phyloP scores from a whole-genome alignment of 92 coral and sea anemone species.

The Epizoanthus stellaris region DNA sequence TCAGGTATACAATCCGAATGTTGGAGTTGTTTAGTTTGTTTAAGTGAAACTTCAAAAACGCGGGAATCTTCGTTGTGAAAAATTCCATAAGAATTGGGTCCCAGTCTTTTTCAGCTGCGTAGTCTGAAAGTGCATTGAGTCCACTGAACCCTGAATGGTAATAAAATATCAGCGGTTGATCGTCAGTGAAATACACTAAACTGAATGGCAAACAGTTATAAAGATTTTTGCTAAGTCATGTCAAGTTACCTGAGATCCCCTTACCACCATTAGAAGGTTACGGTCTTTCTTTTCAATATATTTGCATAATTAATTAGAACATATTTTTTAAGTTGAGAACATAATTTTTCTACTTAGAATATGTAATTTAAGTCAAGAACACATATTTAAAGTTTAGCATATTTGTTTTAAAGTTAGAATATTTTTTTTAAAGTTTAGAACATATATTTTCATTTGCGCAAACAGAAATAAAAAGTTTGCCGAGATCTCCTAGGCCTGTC shows the following conservation, averaged over 20 bases:
- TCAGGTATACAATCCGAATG: not conserved
- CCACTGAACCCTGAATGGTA: conserved; percentile 16
- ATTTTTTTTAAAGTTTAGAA: too few relatives aligned
- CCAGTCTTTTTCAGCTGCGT: conserved; percentile 2
- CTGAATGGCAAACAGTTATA: not conserved
- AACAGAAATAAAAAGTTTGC: too few relatives aligned
- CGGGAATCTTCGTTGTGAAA: not conserved
- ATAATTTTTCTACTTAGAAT: not conserved
- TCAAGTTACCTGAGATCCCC: not conserved
- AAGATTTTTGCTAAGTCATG: not conserved
- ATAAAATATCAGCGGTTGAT: not conserved
- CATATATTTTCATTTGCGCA: too few relatives aligned
- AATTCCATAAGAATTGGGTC: not conserved
- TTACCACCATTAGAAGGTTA: too few relatives aligned
- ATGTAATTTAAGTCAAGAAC: too few relatives aligned
- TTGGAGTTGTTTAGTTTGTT: not conserved
- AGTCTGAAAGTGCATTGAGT: not conserved
- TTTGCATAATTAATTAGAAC: too few relatives aligned
- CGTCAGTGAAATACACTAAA: not conserved
- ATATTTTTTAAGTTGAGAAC: too few relatives aligned
- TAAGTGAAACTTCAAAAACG: not conserved
- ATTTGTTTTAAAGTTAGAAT: too few relatives aligned
- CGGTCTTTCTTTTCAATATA: not conserved
- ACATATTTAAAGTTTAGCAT: too few relatives aligned
- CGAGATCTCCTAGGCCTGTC: too few relatives aligned